These are phyloP conservation scores for Rattus rattus DNA, from an alignment of 2,113 vertebrate species.

Conservation along the genomic window DNA sequence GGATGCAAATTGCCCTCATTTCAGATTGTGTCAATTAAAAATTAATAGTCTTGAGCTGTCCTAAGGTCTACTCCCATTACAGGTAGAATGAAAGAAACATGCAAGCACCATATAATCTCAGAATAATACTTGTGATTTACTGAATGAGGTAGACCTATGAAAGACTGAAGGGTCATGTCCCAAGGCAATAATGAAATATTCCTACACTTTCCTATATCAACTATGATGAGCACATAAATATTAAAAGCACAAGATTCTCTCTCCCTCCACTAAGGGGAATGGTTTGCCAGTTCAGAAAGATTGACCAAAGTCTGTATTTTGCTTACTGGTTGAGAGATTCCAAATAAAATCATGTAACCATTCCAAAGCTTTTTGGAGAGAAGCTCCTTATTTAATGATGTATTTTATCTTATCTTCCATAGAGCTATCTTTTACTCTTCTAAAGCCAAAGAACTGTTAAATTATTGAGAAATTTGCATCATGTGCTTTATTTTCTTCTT, in stretches of 20 bases:
- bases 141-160: neutral
- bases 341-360: neutral
- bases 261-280: slow-evolving; percentile 4
- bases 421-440: slow-evolving; percentile 22
- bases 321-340: neutral
- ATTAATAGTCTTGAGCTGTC: slow-evolving; percentile 6
- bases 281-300: neutral
- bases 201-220: neutral
- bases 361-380: slow-evolving; percentile 42
- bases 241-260: slow-evolving; percentile 14
- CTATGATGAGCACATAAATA: neutral
- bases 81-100: slow-evolving; percentile 43
- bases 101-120: neutral
- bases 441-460: slow-evolving; percentile 37
- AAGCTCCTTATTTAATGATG: neutral
- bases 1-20: neutral
- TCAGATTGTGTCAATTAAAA: slow-evolving; percentile 1
- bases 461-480: neutral
- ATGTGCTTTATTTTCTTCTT: slow-evolving; percentile 25
- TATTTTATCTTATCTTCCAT: slow-evolving; percentile 33
- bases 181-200: neutral
- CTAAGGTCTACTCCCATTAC: neutral
- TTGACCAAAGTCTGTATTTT: neutral
- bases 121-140: slow-evolving; percentile 16
- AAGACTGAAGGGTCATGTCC: neutral